Percentiles rank a stretch among this genome's conserved stretches.
Evolutionary conservation across 2,797 vertebrate genomes (phyloP).

Genomic region (Sardinella longiceps): DNA sequence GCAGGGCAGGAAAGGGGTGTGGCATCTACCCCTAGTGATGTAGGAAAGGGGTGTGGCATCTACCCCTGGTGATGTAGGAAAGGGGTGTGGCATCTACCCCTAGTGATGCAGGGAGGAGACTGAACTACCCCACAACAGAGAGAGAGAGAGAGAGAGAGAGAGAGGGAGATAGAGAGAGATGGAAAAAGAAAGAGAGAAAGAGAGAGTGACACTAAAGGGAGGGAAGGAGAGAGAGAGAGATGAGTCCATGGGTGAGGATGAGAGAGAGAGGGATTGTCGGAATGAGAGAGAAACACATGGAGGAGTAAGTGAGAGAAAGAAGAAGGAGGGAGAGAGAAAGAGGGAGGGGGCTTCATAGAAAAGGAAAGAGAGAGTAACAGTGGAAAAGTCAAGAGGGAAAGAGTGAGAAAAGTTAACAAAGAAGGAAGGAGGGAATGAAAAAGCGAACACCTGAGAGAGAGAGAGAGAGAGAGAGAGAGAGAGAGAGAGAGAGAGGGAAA

Average conservation of each 20-base stretch:
- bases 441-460: background rate
- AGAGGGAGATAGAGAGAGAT: too few species aligned
- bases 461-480: background rate
- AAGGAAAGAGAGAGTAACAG: background rate
- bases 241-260: too few species aligned
- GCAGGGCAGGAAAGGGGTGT: slow-evolving; percentile 55
- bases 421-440: background rate
- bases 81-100: too few species aligned
- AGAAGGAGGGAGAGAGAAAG: background rate
- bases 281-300: background rate
- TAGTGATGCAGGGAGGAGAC: slow-evolving; percentile 35
- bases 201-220: too few species aligned
- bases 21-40: too few species aligned
- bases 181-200: too few species aligned
- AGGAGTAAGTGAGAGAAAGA: background rate
- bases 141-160: slow-evolving; percentile 6
- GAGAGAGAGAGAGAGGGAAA: background rate
- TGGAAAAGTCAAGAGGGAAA: background rate
- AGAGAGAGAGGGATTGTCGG: too few species aligned
- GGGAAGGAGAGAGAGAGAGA: background rate
- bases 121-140: background rate
- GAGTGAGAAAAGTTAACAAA: background rate
- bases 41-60: too few species aligned
- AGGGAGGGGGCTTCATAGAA: background rate
- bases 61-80: too few species aligned